Base-by-base conservation (phyloP, 2,888 invertebrate species). In the Tipula confusa region DNA sequence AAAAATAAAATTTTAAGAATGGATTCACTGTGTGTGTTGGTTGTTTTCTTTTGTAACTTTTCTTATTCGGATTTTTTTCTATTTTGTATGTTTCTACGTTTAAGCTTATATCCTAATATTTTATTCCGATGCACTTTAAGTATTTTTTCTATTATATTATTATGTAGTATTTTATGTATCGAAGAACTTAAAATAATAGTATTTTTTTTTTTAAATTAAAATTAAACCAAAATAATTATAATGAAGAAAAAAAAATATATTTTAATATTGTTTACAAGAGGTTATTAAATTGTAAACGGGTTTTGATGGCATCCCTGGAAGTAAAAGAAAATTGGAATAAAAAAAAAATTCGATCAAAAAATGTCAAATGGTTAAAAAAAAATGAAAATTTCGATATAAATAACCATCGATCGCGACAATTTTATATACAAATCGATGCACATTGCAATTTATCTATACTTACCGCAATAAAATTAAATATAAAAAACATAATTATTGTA, bases 281-380 rank as follows among this genome's bases (percentile, higher is more conserved):
- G 83, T 83, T 83, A 83, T 64, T 64, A 64, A 64, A 38, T 33
- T 82, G 43, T 28, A 43, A 33, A 83, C 83, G 83, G 83, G 43
- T 83, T 83, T 82, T 82, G 80, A 80, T 83, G 48, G 83, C 83
- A 83, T 83, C 83, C 83, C 48, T 82, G 36, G 29, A 83, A 83
- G 43, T 29, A 83, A 29, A 83, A 82, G 33, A 82, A 80, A 80
- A 80, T 24, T 64, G 18, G 24, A 64, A 24, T 64, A 24, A 64
- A 64, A 80, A 80, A 79, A 28, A 79, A 28, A 13, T 80, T 29
- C 80, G n/a, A 29, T 80, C 80, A 80, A 80, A 80, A 80, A 80
- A 80, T 80, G 80, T 80, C 80, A 80, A 80, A 80, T 80, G 80
- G 31, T 80, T 80, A 29, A 80, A 1, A 64, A 24, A 64, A 64